Evolutionary conservation across 2,113 vertebrate genomes (phyloP).

Genomic region (Xerus inauris): DNA sequence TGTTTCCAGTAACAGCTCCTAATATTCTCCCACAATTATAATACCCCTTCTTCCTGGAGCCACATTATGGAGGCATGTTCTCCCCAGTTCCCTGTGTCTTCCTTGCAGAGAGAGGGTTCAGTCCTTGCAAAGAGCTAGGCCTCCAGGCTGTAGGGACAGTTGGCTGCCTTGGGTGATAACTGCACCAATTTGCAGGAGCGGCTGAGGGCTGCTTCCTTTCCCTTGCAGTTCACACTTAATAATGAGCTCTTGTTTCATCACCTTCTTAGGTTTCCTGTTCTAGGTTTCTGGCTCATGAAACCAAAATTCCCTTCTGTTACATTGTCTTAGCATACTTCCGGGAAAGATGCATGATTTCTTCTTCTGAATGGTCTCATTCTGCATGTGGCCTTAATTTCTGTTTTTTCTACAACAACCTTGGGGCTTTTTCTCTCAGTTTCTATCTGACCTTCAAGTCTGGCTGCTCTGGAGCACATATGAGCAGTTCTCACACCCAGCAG

Average conservation of each 20-base stretch:
- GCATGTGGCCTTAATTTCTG: background rate
- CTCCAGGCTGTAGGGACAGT: accelerated
- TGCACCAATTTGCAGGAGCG: background rate
- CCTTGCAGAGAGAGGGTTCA: background rate
- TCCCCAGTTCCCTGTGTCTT: background rate
- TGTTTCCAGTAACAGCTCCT: background rate
- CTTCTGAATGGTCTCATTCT: background rate
- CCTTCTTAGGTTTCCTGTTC: background rate
- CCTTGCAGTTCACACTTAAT: background rate
- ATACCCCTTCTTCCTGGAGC: background rate
- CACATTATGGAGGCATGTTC: background rate
- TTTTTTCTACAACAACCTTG: slow-evolving; percentile 15
- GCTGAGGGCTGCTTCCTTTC: background rate
- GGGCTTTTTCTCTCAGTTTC: background rate
- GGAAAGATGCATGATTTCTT: background rate
- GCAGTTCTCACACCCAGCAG: background rate
- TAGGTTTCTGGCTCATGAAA: background rate
- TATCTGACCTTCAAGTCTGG: slow-evolving; percentile 38
- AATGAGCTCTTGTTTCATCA: background rate
- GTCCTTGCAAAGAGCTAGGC: background rate
- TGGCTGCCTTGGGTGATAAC: background rate
- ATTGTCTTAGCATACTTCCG: background rate
- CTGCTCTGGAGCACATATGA: background rate
- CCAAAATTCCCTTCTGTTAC: background rate
- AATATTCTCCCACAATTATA: too few relatives aligned